These are phyloP conservation scores for Ormia ochracea DNA, from an alignment of 2,888 invertebrate species.

Conservation along the genomic window DNA sequence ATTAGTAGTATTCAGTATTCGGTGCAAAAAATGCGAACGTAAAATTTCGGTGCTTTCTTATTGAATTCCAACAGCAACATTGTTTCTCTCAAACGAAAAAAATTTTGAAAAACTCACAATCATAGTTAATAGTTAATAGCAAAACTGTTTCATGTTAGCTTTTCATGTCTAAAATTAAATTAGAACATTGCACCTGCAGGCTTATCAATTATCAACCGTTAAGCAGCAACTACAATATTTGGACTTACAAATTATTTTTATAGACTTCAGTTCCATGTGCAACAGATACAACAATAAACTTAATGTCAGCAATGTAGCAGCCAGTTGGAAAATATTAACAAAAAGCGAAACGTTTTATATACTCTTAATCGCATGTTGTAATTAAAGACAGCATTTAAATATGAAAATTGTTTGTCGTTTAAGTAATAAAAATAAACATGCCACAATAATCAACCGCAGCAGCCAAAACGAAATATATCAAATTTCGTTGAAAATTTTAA, in stretches of 20 bases:
- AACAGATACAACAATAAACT: not conserved
- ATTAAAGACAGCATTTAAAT: constrained; percentile 65
- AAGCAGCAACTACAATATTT: constrained; percentile 2
- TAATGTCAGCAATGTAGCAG: constrained; percentile 8
- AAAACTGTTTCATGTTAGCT: not conserved
- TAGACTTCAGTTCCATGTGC: not conserved
- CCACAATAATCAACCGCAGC: constrained; percentile 26
- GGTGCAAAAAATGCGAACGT: no score
- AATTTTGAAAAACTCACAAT: no score
- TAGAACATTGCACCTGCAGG: constrained; percentile 28
- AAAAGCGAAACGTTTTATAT: constrained; percentile 56
- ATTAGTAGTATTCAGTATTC: no score
- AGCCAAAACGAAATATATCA: constrained; percentile 13
- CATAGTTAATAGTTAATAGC: no score
- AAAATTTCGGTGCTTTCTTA: no score
- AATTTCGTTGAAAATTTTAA: not conserved
- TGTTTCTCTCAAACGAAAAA: no score
- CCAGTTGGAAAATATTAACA: constrained; percentile 30
- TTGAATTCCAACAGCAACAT: no score
- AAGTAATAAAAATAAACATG: constrained; percentile 37
- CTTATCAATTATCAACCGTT: constrained; percentile 47
- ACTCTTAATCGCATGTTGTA: constrained; percentile 29
- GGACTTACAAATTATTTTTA: not conserved
- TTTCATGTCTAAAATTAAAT: constrained; percentile 31
- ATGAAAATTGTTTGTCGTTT: constrained; percentile 62